A percentile compares a stretch with the other conserved stretches of the same genome.
phyloP scores from a whole-genome alignment of 2,888 invertebrate genomes.

The Amorpha juglandis region DNA sequence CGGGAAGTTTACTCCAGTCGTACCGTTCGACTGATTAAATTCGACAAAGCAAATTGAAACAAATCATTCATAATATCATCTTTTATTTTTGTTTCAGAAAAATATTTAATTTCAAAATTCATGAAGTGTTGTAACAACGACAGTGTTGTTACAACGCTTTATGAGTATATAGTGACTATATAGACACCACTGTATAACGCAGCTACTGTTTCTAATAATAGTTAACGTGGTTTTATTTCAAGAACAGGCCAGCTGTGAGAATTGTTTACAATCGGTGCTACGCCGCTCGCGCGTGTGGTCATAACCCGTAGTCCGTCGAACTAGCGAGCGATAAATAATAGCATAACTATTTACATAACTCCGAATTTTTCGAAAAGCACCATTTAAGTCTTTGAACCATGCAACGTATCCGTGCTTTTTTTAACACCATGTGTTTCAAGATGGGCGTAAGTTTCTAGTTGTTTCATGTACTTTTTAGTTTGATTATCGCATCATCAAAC shows the following conservation, averaged over 20 bases:
- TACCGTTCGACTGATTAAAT: neutral
- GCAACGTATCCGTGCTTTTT: neutral
- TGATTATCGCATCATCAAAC: neutral
- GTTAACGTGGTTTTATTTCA: slow-evolving; percentile 21
- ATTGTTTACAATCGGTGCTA: slow-evolving; percentile 19
- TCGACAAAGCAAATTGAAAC: neutral
- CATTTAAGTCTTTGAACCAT: neutral
- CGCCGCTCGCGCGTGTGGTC: slow-evolving; percentile 6
- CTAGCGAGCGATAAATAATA: neutral
- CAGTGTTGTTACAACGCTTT: too few species aligned
- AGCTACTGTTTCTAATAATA: slow-evolving; percentile 18
- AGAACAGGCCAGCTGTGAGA: slow-evolving; percentile 9
- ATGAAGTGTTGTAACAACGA: neutral
- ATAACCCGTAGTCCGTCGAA: neutral
- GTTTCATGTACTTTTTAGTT: neutral
- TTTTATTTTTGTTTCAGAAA: neutral
- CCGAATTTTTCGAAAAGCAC: neutral
- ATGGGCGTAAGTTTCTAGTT: neutral
- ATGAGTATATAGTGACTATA: neutral
- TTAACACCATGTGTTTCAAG: neutral
- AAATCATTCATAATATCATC: neutral
- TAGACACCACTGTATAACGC: neutral
- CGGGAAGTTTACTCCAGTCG: too few species aligned
- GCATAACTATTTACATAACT: neutral
- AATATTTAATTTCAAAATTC: neutral